phyloP scores from a whole-genome alignment of 2,888 invertebrate species.

The Cantharis nigra region DNA sequence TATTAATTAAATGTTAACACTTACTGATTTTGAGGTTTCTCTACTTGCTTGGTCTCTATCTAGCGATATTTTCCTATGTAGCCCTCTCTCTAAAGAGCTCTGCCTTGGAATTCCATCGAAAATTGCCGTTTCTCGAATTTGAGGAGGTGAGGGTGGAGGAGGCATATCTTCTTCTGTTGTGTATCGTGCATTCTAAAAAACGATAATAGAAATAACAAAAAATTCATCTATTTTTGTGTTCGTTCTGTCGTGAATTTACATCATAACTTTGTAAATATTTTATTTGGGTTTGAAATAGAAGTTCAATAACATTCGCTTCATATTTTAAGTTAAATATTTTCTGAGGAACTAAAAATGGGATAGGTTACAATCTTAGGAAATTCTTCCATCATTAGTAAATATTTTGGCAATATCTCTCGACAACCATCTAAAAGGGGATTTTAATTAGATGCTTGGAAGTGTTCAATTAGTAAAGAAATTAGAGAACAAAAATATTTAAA shows the following conservation, averaged over 20 bases:
- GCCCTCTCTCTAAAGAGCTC: conserved; percentile 56
- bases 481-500: background rate
- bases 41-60: conserved; percentile 41
- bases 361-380: background rate
- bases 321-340: background rate
- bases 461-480: background rate
- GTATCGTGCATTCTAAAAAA: conserved; percentile 60
- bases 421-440: background rate
- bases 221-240: conserved; percentile 11
- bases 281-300: background rate
- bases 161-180: conserved; percentile 59
- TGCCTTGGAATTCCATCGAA: conserved; percentile 49
- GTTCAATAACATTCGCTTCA: background rate
- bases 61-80: conserved; percentile 43
- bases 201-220: conserved; percentile 2
- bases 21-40: conserved; percentile 22
- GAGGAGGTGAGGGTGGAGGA: conserved; percentile 61
- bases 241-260: background rate
- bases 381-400: background rate
- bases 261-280: background rate
- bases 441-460: background rate
- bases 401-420: background rate
- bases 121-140: conserved; percentile 38
- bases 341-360: background rate
- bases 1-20: background rate